Base-by-base conservation (phyloP, 1,140 invertebrate genomes). In the Lineus longissimus region DNA sequence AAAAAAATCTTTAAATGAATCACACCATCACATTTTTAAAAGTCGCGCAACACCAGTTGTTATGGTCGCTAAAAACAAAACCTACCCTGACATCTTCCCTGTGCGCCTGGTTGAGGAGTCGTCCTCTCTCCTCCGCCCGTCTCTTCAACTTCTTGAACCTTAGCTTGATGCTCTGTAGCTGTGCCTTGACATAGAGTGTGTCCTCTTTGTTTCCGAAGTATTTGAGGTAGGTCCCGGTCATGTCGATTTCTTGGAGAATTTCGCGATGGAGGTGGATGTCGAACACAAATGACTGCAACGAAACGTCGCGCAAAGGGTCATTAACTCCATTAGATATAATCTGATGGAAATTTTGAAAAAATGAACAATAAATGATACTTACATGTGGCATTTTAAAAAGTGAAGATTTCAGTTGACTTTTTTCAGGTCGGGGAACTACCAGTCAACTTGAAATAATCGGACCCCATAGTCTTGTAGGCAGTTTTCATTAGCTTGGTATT, bases 191-290 rank as follows among this genome's bases (percentile, higher is more conserved):
- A 23, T 98, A 85, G 72, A 98, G 97, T 0, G 98, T 95, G 78
- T 99, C 97, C 77, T 98, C 96, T 80, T 99, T 99, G 77, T 98
- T 94, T 70, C 95, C 97, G 84, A 97, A 98, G 81, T 98, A 97
- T 78, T 98, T 98, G 15, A 98, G 83, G 80, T 97, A 96, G 0
- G 95, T 98, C 69, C 95, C 96, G 80, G 97, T 97, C 78, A 95
- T 95, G 81, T 98, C 94, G 58, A 98, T 83, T 69, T 93, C 90
- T 0, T 97, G 82, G 94, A 98, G 97, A 0, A 90, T 91, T 81
- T 98, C 95, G 7, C 94, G 86, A 77, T 98, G 94, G 0, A 90
- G 88, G 19, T 91, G 88, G 2, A 98, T 89, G 73, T 98, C 94
- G 71, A 93, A 93, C 75, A 97, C 93, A 86, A 99, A 94, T 1